A percentile compares a stretch with the other conserved stretches of the same genome.
Conservation (phyloP, 2,113 vertebrate species). For the Pogonocichla stellata region DNA sequence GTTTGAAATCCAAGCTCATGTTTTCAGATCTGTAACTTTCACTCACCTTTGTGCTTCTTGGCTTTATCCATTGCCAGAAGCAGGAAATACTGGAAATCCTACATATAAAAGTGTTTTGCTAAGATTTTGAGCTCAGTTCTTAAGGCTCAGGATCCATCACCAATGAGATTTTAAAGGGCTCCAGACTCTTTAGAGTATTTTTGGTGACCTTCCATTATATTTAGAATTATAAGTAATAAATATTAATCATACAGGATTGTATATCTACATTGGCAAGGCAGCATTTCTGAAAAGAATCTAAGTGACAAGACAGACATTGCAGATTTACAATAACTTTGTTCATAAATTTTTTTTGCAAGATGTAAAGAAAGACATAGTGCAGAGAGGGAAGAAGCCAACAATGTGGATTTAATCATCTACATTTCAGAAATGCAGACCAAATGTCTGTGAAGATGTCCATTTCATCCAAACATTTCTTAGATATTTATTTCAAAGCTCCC, state of each 20-base stretch:
- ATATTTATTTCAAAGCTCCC: conserved; percentile 73
- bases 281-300: conserved; percentile 57
- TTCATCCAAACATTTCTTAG: conserved; percentile 72
- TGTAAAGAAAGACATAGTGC: conserved; percentile 70
- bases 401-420: conserved; percentile 72
- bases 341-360: conserved; percentile 67
- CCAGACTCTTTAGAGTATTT: conserved; percentile 20
- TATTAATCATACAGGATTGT: conserved; percentile 44
- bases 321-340: conserved; percentile 72
- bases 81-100: conserved; percentile 41
- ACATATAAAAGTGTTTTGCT: background rate
- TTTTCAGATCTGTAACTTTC: background rate
- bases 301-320: conserved; percentile 65
- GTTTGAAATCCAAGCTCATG: conserved; percentile 14
- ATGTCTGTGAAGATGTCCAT: conserved; percentile 73
- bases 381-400: conserved; percentile 66
- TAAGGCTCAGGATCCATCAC: conserved; percentile 25
- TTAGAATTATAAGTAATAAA: conserved; percentile 48
- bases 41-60: conserved; percentile 29
- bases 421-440: conserved; percentile 75
- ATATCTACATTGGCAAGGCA: conserved; percentile 42
- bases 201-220: conserved; percentile 53
- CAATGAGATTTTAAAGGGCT: conserved; percentile 15
- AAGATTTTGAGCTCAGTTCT: background rate
- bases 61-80: background rate